Conservation (phyloP, 2,888 invertebrate species). For the Corbicula japonica region DNA sequence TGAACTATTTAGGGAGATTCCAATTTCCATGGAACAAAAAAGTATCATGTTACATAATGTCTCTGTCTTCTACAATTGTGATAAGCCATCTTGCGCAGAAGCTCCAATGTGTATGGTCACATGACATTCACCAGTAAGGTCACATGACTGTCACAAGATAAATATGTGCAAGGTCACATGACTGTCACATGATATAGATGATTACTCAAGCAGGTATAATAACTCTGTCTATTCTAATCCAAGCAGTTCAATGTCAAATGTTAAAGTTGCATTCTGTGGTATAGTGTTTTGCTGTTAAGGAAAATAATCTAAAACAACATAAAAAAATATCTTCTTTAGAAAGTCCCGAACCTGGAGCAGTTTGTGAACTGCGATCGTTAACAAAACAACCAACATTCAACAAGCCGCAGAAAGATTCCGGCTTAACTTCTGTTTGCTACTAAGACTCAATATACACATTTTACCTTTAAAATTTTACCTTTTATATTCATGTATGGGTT, state of each 20-base stretch:
- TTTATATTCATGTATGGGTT: too few relatives aligned
- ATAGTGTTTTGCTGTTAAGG: slow-evolving; percentile 88
- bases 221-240: slow-evolving; percentile 89
- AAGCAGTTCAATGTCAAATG: slow-evolving; percentile 98
- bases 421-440: too few relatives aligned
- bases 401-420: too few relatives aligned
- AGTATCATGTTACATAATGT: neutral
- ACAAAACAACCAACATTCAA: too few relatives aligned
- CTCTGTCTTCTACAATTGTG: neutral
- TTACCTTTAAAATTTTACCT: too few relatives aligned
- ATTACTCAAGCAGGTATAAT: slow-evolving; percentile 5
- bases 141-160: neutral
- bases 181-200: slow-evolving; percentile 17
- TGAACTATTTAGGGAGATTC: too few relatives aligned
- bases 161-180: neutral
- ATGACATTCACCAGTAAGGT: neutral
- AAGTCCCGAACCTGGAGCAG: too few relatives aligned
- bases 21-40: too few relatives aligned
- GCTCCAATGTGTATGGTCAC: neutral
- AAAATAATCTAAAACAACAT: slow-evolving; percentile 56
- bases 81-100: neutral
- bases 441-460: too few relatives aligned
- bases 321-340: too few relatives aligned
- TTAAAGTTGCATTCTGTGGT: slow-evolving; percentile 96
- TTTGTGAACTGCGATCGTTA: too few relatives aligned